Base-by-base conservation (phyloP, 2,113 vertebrate species). In the Lontra canadensis region DNA sequence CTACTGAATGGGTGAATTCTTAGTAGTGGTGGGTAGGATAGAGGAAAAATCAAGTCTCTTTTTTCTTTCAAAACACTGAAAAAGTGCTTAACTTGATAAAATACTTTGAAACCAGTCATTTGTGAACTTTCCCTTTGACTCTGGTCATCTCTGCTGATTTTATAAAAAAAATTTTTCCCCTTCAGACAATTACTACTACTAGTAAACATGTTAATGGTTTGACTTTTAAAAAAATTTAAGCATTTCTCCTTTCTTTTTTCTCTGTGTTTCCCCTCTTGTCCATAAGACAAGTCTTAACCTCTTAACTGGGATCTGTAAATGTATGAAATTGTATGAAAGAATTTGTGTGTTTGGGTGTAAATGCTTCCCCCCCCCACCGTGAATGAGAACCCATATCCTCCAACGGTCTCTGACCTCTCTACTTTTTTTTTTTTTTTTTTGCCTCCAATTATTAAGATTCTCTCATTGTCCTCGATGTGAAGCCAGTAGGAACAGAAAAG, bases 131-230 rank as follows among this genome's bases (percentile, higher is more conserved):
- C 4, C 25, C 14, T 4, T 73, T 83, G 89, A 67, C 17, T 79
- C 1, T 42, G 78, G 34, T 61, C 3, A 76, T 83, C 42, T 82
- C 13, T 94, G 74, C 29, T 83, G 92, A 81, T 63, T 96, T 93
- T 74, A 29, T 86, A 81, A 84, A 79, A 95, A 85, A 74, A 95
- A 11, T 13, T 93, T 73, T 96, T 52, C n/a, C 7, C 44, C 18
- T 94, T 21, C 18, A 74, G 85, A 71, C 36, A 61, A 36, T 87
- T 90, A 78, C 10, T 67, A 36, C 8, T 36, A 11, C 39, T 94
- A 59, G 57, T 86, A 23, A 96, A 69, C 39, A 23, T 91, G 25
- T 78, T 93, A 86, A 65, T 88, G 12, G 78, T 63, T 82, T 94
- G 42, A 3, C 4, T 92, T 97, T 69, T 39, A 17, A 74, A 8